These are phyloP conservation scores for Uria aalge DNA, from an alignment of 2,113 vertebrate species.

Conservation along the genomic window DNA sequence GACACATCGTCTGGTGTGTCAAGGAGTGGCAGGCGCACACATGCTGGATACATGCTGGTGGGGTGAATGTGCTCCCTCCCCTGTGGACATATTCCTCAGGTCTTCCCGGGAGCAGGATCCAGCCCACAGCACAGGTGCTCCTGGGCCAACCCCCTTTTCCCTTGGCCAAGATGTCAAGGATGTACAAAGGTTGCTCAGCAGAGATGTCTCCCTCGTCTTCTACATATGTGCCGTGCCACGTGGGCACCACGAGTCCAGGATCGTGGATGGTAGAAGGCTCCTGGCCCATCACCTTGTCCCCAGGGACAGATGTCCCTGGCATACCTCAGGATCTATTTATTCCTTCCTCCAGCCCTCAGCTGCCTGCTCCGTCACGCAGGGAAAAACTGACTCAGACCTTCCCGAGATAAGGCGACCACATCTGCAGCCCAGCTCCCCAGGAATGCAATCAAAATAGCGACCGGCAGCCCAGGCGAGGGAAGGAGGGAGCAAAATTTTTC, in stretches of 20 bases:
- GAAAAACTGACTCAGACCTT: conserved; percentile 68
- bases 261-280: background rate
- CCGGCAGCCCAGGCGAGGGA: background rate
- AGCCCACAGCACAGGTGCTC: background rate
- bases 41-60: fast-evolving
- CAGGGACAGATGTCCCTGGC: background rate
- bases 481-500: conserved; percentile 6
- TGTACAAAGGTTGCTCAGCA: background rate
- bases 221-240: fast-evolving
- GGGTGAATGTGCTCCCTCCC: background rate
- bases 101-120: background rate
- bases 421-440: conserved; percentile 47
- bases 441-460: conserved; percentile 43
- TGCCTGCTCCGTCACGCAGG: conserved; percentile 18
- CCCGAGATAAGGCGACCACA: conserved; percentile 58
- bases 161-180: background rate
- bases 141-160: background rate
- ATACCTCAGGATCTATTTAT: conserved; percentile 48
- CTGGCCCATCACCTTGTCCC: background rate
- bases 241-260: background rate
- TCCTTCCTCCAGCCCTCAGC: conserved; percentile 32
- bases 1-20: background rate
- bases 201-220: background rate
- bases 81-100: background rate
- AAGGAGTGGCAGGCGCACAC: fast-evolving